Conservation (phyloP, 2,113 vertebrate species). For the Psilopsiagon aymara region DNA sequence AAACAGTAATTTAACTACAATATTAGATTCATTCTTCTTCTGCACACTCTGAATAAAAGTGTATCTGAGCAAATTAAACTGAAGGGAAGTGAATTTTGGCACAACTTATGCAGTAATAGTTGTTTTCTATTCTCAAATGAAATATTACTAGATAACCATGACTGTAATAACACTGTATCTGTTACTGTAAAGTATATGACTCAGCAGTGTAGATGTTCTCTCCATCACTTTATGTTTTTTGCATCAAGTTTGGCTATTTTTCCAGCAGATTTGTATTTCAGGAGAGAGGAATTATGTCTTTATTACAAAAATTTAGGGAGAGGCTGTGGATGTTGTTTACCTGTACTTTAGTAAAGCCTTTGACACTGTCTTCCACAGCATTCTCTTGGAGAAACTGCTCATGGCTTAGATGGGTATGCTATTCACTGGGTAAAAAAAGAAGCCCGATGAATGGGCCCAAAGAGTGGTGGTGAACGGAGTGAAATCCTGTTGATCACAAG, state of each 20-base stretch:
- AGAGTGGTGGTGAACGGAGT: not conserved
- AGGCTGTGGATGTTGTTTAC: not conserved
- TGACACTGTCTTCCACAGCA: not conserved
- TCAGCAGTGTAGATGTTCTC: not conserved
- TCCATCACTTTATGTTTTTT: not conserved
- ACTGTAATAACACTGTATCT: not conserved
- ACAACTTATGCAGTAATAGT: not conserved
- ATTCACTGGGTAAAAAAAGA: not conserved
- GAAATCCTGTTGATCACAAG: not conserved
- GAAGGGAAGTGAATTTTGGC: not conserved
- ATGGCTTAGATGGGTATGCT: not conserved
- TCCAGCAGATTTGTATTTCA: not conserved
- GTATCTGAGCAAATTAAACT: not conserved
- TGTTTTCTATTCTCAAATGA: not conserved
- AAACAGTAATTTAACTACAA: not conserved
- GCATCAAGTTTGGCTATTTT: not conserved
- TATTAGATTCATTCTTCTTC: not conserved
- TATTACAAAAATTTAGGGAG: not conserved
- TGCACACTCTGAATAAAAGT: not conserved
- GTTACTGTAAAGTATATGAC: not conserved
- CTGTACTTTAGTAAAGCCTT: not conserved
- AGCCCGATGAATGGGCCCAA: not conserved
- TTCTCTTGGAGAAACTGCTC: not conserved
- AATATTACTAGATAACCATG: not conserved
- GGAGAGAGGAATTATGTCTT: not conserved